phyloP scores from a whole-genome alignment of 2,797 vertebrate genomes.

The Lutra lutra region DNA sequence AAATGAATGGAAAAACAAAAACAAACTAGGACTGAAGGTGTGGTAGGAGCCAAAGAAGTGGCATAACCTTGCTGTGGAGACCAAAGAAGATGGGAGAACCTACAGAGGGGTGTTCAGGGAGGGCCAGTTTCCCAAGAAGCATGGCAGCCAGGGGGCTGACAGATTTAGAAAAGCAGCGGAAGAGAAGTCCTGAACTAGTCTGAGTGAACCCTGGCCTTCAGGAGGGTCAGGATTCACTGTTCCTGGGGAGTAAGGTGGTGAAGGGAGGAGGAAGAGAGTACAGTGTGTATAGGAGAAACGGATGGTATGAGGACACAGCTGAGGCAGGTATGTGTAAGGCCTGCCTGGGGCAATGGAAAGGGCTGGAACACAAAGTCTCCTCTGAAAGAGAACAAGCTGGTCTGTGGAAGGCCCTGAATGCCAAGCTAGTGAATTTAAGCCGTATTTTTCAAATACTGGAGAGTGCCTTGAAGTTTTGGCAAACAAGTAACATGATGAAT shows the following conservation, averaged over 20 bases:
- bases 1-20: conserved; percentile 18
- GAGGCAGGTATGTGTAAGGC: neutral
- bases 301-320: neutral
- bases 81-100: neutral
- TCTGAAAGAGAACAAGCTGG: neutral
- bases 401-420: neutral
- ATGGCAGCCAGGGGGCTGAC: neutral
- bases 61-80: neutral
- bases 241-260: neutral
- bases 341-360: neutral
- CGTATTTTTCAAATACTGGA: conserved; percentile 25
- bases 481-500: neutral
- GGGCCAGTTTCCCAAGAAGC: neutral
- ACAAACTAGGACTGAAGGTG: neutral
- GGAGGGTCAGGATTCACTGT: neutral
- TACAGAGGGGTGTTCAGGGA: neutral
- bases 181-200: neutral
- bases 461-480: conserved; percentile 31
- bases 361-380: neutral
- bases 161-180: neutral
- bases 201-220: neutral
- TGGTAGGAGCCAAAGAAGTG: neutral
- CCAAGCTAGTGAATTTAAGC: conserved; percentile 35
- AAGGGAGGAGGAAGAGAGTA: neutral
- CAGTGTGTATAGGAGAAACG: neutral